These are phyloP conservation scores for Podarcis raffonei DNA, from an alignment of 2,113 vertebrate species.

Conservation along the genomic window DNA sequence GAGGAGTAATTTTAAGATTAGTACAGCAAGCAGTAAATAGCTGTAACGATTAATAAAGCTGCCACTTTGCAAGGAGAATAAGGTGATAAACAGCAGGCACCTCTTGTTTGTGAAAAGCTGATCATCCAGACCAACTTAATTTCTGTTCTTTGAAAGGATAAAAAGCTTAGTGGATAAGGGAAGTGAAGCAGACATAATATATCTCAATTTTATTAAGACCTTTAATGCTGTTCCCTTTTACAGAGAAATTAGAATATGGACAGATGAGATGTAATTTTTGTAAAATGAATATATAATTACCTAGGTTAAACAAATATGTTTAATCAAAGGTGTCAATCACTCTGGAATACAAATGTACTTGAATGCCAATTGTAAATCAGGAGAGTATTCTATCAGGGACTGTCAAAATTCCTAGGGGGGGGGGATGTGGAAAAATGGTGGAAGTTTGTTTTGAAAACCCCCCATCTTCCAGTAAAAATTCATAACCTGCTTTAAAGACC, in stretches of 20 bases:
- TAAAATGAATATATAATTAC: slow-evolving; percentile 43
- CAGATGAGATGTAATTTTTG: slow-evolving; percentile 28
- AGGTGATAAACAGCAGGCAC: slow-evolving; percentile 56
- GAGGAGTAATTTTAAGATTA: slow-evolving; percentile 33
- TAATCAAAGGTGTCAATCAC: slow-evolving; percentile 35
- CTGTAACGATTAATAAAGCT: slow-evolving; percentile 35
- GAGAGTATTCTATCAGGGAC: background rate
- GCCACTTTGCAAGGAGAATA: background rate
- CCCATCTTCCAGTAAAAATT: background rate
- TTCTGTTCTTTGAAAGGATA: slow-evolving; percentile 53
- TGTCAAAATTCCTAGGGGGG: background rate
- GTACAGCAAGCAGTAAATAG: slow-evolving; percentile 8
- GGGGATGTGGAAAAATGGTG: background rate
- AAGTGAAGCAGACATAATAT: slow-evolving; percentile 49
- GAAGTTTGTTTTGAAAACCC: slow-evolving; percentile 20
- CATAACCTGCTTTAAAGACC: background rate
- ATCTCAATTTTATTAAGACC: background rate
- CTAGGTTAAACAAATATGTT: slow-evolving; percentile 50
- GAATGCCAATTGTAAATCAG: slow-evolving; percentile 9
- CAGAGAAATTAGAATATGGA: slow-evolving; percentile 46
- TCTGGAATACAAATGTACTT: slow-evolving; percentile 20
- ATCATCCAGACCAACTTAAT: slow-evolving; percentile 54
- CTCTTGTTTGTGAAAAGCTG: slow-evolving; percentile 58
- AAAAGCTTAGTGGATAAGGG: slow-evolving; percentile 57
- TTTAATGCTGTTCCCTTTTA: background rate